Conservation (phyloP, 2,888 invertebrate species). For the Himalopsyche anomala region DNA sequence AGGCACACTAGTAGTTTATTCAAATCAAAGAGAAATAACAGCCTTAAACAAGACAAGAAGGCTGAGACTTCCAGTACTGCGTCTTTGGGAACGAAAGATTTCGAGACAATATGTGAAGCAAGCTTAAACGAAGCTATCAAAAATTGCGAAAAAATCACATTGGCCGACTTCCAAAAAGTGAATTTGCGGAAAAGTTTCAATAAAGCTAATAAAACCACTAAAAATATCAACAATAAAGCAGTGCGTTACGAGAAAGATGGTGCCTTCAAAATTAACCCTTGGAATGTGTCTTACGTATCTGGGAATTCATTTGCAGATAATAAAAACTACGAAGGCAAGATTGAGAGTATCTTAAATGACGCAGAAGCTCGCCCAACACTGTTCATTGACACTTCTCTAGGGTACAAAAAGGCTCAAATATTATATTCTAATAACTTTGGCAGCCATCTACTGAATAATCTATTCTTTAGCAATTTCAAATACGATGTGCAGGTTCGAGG, state of each 20-base stretch:
- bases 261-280: constrained; percentile 65
- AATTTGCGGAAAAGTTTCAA: constrained; percentile 45
- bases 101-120: constrained; percentile 71
- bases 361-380: constrained; percentile 52
- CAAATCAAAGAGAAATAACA: constrained; percentile 73
- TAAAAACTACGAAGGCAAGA: constrained; percentile 64
- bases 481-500: constrained; percentile 79
- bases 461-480: constrained; percentile 68
- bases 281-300: constrained; percentile 70
- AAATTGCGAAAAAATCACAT: constrained; percentile 71
- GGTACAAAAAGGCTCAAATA: constrained; percentile 65
- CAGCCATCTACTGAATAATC: constrained; percentile 69
- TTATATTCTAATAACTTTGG: constrained; percentile 71
- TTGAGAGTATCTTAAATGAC: constrained; percentile 53
- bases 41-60: constrained; percentile 71
- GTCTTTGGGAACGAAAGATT: constrained; percentile 53
- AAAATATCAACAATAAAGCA: not conserved
- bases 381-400: constrained; percentile 57
- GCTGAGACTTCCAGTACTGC: constrained; percentile 68
- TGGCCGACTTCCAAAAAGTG: constrained; percentile 59
- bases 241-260: constrained; percentile 31
- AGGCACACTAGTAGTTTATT: constrained; percentile 73
- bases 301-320: constrained; percentile 69
- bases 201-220: constrained; percentile 7
- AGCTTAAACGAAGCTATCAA: constrained; percentile 72